phyloP scores from a whole-genome alignment of 2,113 vertebrate species.

The Isurus oxyrinchus region DNA sequence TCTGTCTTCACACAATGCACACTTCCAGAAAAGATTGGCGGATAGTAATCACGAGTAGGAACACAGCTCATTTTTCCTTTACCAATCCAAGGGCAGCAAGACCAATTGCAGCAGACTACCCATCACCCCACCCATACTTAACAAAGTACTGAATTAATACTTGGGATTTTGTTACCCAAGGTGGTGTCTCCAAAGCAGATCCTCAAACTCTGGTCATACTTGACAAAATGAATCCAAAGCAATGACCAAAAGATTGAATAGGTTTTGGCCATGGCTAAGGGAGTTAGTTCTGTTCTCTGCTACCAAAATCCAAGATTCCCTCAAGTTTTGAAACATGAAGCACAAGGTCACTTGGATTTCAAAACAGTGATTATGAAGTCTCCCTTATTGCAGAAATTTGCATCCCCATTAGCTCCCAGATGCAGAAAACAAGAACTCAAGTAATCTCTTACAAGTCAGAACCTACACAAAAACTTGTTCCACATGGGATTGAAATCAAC shows the following conservation, averaged over 20 bases:
- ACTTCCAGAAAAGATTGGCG: no score
- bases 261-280: background rate
- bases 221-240: background rate
- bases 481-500: background rate
- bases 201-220: background rate
- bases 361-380: background rate
- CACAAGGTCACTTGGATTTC: background rate
- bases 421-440: background rate
- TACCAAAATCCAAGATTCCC: background rate
- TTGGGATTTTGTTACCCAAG: background rate
- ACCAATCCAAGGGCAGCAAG: background rate
- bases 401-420: background rate
- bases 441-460: no score
- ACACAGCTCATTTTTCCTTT: background rate
- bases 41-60: background rate
- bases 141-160: background rate
- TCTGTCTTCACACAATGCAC: no score
- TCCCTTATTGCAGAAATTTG: background rate
- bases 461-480: background rate
- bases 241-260: background rate
- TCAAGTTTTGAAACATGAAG: background rate
- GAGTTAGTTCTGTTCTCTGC: background rate
- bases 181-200: background rate
- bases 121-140: background rate
- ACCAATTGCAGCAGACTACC: background rate